These are phyloP conservation scores for Emys orbicularis DNA, from an alignment of 2,797 vertebrate species.

Conservation along the genomic window DNA sequence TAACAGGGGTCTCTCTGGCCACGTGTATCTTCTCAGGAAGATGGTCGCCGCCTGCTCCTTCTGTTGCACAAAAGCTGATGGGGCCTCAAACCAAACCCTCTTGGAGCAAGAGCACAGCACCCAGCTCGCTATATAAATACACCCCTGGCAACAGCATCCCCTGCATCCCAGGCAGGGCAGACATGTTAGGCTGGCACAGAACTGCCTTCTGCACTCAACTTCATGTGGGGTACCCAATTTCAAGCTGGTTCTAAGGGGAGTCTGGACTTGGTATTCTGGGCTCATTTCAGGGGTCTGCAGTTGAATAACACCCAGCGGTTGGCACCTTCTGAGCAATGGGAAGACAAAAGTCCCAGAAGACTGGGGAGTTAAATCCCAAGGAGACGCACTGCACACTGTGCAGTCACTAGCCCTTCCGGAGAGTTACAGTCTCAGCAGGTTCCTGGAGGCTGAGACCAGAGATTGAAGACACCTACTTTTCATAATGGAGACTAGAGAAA, in stretches of 20 bases:
- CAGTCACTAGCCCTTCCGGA: fast-evolving
- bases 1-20: not conserved
- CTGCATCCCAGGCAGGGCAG: not conserved
- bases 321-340: not conserved
- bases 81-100: not conserved
- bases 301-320: not conserved
- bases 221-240: not conserved
- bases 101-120: not conserved
- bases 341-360: not conserved
- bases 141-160: fast-evolving
- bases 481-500: not conserved
- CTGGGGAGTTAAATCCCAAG: not conserved
- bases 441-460: not conserved
- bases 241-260: not conserved
- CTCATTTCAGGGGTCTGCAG: not conserved
- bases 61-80: not conserved
- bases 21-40: not conserved
- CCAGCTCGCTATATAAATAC: not conserved
- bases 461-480: not conserved
- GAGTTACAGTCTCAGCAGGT: not conserved
- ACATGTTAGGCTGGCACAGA: not conserved
- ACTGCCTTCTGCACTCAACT: not conserved
- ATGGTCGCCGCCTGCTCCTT: not conserved
- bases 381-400: not conserved
- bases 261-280: not conserved